Evolutionary conservation across 1,140 invertebrate species (phyloP), one percentile per base, ranked within the genome.

Genomic region (Druon quercuslanigerum): DNA sequence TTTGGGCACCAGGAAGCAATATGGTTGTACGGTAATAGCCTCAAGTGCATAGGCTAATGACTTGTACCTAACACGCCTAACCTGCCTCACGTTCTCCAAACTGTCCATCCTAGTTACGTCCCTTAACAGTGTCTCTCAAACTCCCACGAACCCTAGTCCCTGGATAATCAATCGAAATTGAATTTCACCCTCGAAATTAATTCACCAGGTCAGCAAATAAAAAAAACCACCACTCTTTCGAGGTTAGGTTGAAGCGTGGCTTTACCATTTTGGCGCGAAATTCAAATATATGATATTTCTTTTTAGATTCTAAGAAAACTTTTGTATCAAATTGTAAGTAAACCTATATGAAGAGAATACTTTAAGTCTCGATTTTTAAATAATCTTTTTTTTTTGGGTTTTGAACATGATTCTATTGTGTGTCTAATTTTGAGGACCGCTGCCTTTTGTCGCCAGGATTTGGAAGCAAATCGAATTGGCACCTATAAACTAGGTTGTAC

Each of bases 1-100:
- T 8, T 16, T 70, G 40, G 56, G 77, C 78, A 79, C 72, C 79
- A 81, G 74, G 80, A 83, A 77, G 82, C 82, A 83, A 83, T 83
- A 81, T 81, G 80, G 81, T 73, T 74, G 77, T 79, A 17, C 52
- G 46, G 79, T 83, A 83, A 83, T 83, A 81, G 77, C 80, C 66
- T 60, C 66, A 70, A 81, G 82, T 77, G 76, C 66, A 71, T 57
- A 81, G 77, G 80, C 73, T 83, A 83, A 83, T 83, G 80, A 80
- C 77, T 81, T 79, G 82, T 83, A 72, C 77, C 75, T 83, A 83
- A 83, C 82, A 70, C 72, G 75, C 82, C 79, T 81, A 83, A 83
- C 82, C 79, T 82, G 81, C 71, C 79, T 56, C 46, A 60, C 74
- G 54, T 72, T 82, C 74, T 60, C 13, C 11, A 74, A 17, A 46